phyloP scores from a whole-genome alignment of 2,113 vertebrate species.

The Corythornis vintsioides region DNA sequence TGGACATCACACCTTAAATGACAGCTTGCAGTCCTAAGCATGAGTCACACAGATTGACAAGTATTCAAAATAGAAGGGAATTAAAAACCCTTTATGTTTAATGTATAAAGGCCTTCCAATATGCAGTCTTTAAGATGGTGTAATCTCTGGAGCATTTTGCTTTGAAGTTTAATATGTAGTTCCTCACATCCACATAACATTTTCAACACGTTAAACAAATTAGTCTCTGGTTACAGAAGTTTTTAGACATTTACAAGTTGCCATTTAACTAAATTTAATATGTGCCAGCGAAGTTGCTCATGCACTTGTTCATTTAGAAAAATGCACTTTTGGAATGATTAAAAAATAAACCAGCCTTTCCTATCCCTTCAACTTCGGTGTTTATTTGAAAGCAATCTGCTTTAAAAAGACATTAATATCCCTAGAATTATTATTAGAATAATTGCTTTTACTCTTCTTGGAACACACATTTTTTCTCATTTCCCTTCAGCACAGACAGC shows the following conservation, averaged over 20 bases:
- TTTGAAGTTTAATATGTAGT: conserved; percentile 84
- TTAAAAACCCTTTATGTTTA: conserved; percentile 64
- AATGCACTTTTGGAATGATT: conserved; percentile 78
- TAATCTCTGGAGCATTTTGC: conserved; percentile 78
- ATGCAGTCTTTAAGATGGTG: conserved; percentile 75
- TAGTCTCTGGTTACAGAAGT: conserved; percentile 85
- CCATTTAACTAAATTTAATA: conserved; percentile 81
- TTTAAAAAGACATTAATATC: conserved; percentile 91
- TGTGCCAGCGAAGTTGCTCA: conserved; percentile 73
- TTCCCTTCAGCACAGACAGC: conserved; percentile 89
- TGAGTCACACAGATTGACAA: conserved; percentile 60
- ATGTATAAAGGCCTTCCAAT: conserved; percentile 70
- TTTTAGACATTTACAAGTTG: conserved; percentile 82
- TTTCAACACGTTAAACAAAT: conserved; percentile 84
- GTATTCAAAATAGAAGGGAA: conserved; percentile 71
- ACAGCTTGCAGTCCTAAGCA: conserved; percentile 49
- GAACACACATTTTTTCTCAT: conserved; percentile 87
- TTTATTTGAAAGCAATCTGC: conserved; percentile 92
- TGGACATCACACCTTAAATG: conserved; percentile 74
- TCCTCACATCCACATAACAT: conserved; percentile 80
- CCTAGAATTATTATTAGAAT: conserved; percentile 92
- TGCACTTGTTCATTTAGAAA: conserved; percentile 78
- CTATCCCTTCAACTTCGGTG: conserved; percentile 77
- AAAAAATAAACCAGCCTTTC: conserved; percentile 80
- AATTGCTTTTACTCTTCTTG: conserved; percentile 89